Base-by-base conservation (phyloP, 2,113 vertebrate species). In the Steatornis caripensis region DNA sequence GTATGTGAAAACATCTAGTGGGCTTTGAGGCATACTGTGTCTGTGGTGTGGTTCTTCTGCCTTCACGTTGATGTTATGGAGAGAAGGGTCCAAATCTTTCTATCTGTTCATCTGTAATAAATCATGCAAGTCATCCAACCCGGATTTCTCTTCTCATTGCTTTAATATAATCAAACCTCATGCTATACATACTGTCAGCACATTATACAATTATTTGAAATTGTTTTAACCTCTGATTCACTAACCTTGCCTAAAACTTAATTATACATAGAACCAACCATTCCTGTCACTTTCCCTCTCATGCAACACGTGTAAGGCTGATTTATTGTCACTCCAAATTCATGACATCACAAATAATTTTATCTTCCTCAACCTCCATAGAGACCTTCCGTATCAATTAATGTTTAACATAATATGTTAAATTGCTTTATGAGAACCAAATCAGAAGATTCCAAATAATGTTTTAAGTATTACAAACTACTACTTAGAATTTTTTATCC, bases 191-290 rank as follows among this genome's bases (percentile, higher is more conserved):
- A 43, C 11, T 83, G 74, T 12, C 75, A 72, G 45, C 15, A 71
- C 14, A 22, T 71, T 80, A 71, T 12, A 55, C 41, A 80, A 71
- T 78, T 81, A 88, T 84, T 71, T 85, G 49, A 80, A 85, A 82
- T 79, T 62, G 77, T 58, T 77, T 96, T 95, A 94, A 87, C n/a
- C 55, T 91, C 81, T 34, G 8, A 78, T 79, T 90, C 84, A 87
- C 32, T 93, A 58, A 88, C 85, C 71, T 88, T 83, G 65, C 76
- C 58, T 75, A 69, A 92, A 92, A 79, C 41, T 78, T 91, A 89
- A 84, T 84, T 93, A 51, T 19, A 65, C 13, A 21, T 32, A 5
- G 34, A 88, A 27, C 29, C 20, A 90, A 65, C 14, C 11, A 45
- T 45, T 80, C 74, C 54, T 72, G 46, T 39, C 62, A 46, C 57